A percentile compares a stretch with the other conserved stretches of the same genome.
phyloP scores from a whole-genome alignment of 2,113 vertebrate species.

The Corythornis madagascariensis region DNA sequence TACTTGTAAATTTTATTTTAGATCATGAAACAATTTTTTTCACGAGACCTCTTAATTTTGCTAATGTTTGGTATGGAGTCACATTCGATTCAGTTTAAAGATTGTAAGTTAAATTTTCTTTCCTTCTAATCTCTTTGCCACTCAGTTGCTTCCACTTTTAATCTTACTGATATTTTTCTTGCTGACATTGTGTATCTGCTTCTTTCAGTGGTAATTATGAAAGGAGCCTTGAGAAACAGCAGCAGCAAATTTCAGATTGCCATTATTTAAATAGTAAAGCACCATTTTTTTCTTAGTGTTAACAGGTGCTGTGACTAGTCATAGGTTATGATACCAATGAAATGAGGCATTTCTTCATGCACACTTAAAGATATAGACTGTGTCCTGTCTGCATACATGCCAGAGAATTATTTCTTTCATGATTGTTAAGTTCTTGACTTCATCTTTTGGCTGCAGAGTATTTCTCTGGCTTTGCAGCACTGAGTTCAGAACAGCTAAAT shows the following conservation, averaged over 20 bases:
- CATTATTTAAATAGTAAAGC: not conserved
- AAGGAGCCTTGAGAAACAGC: not conserved
- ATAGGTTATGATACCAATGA: not conserved
- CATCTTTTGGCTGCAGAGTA: not conserved
- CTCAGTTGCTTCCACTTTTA: not conserved
- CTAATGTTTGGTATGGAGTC: not conserved
- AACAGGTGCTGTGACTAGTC: not conserved
- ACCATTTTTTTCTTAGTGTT: not conserved
- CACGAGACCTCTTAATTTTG: not conserved
- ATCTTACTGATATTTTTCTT: not conserved
- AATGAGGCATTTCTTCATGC: not conserved
- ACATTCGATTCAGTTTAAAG: not conserved
- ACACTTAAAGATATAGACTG: not conserved
- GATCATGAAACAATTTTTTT: not conserved
- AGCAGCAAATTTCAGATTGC: not conserved
- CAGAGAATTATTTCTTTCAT: not conserved
- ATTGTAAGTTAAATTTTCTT: not conserved
- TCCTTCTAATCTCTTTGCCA: not conserved
- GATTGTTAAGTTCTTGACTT: not conserved
- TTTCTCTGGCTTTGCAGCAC: not conserved
- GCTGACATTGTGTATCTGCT: fast-evolving
- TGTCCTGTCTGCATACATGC: not conserved
- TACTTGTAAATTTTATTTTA: not conserved
- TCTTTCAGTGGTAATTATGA: not conserved
- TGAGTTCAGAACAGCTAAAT: not conserved